Evolutionary conservation across 2,113 vertebrate species (phyloP).

Genomic region (Pachypanchax playfairii): DNA sequence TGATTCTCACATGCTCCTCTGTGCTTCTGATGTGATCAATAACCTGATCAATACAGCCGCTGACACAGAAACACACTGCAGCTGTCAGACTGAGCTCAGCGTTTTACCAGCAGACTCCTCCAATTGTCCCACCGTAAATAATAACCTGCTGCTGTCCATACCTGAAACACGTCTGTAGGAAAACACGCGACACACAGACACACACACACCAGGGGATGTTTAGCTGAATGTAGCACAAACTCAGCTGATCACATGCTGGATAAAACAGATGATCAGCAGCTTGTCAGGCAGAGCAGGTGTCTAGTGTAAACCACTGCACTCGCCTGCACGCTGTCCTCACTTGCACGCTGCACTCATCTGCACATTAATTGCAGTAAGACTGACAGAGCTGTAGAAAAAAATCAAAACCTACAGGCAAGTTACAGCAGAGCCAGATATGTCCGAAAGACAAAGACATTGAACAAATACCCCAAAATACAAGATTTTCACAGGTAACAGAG

Average conservation of each 20-base stretch:
- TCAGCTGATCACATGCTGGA: neutral
- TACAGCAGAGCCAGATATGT: too few species aligned
- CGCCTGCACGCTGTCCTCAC: too few species aligned
- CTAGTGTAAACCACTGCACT: too few species aligned
- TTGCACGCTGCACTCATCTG: neutral
- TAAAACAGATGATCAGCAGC: neutral
- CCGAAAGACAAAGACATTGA: too few species aligned
- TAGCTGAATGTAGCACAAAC: neutral
- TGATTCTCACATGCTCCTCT: conserved; percentile 30
- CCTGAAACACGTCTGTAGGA: neutral
- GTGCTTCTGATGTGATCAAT: conserved; percentile 49
- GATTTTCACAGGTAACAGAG: too few species aligned
- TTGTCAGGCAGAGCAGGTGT: neutral
- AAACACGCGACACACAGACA: neutral
- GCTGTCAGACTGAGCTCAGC: conserved; percentile 4
- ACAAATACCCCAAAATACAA: too few species aligned
- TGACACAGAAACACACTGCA: conserved; percentile 12
- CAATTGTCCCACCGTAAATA: neutral
- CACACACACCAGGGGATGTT: neutral
- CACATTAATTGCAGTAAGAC: too few species aligned
- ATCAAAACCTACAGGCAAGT: too few species aligned
- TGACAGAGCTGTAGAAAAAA: too few species aligned
- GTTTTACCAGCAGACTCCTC: neutral
- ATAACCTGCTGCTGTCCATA: neutral
- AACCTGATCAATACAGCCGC: conserved; percentile 30